phyloP scores from a whole-genome alignment of 1,140 invertebrate genomes.

The Drosophila nannoptera region DNA sequence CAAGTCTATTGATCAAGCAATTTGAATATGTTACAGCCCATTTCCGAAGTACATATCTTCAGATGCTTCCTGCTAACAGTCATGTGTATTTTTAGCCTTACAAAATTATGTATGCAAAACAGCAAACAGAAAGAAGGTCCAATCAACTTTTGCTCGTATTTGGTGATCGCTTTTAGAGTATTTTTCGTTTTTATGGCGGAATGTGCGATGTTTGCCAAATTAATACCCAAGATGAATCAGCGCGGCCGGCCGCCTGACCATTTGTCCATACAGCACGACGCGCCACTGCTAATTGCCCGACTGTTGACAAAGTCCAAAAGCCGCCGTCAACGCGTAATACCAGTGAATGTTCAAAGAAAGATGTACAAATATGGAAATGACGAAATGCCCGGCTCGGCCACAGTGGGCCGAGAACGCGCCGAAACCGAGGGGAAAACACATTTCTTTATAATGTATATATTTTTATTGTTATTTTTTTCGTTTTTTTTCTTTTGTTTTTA shows the following conservation, averaged over 20 bases:
- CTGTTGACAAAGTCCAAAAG: conserved; percentile 52
- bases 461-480: conserved; percentile 9
- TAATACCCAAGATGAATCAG: conserved; percentile 51
- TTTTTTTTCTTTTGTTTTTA: conserved; percentile 21
- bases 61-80: conserved; percentile 50
- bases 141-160: conserved; percentile 63
- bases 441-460: background rate
- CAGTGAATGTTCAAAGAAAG: conserved; percentile 39
- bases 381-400: conserved; percentile 15
- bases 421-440: background rate
- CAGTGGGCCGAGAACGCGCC: background rate
- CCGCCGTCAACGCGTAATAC: conserved; percentile 50
- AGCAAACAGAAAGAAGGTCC: conserved; percentile 29
- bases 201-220: conserved; percentile 64
- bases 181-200: conserved; percentile 41
- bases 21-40: conserved; percentile 13
- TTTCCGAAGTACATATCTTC: conserved; percentile 32
- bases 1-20: conserved; percentile 8
- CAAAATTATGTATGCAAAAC: conserved; percentile 49
- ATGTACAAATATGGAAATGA: conserved; percentile 59
- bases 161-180: conserved; percentile 47
- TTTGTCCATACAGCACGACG: conserved; percentile 15
- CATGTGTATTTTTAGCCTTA: conserved; percentile 40
- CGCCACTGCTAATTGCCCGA: conserved; percentile 34
- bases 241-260: background rate